Evolutionary conservation across 2,888 invertebrate species (phyloP), one percentile per base, ranked within the genome.

Genomic region (Platycheirus albimanus): DNA sequence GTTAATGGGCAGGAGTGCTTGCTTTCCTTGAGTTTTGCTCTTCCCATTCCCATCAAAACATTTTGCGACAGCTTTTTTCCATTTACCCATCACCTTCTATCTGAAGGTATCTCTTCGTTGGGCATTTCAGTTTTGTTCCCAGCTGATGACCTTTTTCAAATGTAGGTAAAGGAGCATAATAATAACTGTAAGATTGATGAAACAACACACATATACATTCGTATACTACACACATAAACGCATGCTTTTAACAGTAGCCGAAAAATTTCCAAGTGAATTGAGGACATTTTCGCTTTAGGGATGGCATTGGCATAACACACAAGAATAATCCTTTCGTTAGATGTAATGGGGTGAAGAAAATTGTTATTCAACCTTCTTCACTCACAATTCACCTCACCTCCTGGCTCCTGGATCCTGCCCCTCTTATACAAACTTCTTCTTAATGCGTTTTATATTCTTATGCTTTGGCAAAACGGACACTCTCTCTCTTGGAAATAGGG

Each of bases 331-430:
- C 83, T 83, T 83, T 77, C 83, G 77, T 78, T 78, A 78, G 72
- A 63, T 69, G 83, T 72, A 83, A 83, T 83, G 83, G 78, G 72
- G 83, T 83, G 83, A 69, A 83, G 78, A 83, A 83, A 72, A 83
- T 83, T 83, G 83, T 74, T 78, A 83, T 83, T 83, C 78, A 74
- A 49, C 78, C 83, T 56, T 15, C 24, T 41, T 41, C 24, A 19
- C 67, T 71, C 74, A 66, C 58, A 58, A 58, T 36, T 54, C n/a
- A 15, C 11, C 38, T 17, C 41, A 41, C n/a, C 28, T 8, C n/a
- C 36, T 17, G 17, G 2, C 8, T n/a, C 17, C 3, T 30, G n/a
- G n/a, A n/a, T n/a, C n/a, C 24, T 24, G 6, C 38, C 13, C 13
- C 24, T 4, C n/a, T 0, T 6, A 7, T 8, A 10, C 8, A 38